A percentile compares a stretch with the other conserved stretches of the same genome.
phyloP scores from a whole-genome alignment of 2,797 vertebrate genomes.

The Megalops cyprinoides region DNA sequence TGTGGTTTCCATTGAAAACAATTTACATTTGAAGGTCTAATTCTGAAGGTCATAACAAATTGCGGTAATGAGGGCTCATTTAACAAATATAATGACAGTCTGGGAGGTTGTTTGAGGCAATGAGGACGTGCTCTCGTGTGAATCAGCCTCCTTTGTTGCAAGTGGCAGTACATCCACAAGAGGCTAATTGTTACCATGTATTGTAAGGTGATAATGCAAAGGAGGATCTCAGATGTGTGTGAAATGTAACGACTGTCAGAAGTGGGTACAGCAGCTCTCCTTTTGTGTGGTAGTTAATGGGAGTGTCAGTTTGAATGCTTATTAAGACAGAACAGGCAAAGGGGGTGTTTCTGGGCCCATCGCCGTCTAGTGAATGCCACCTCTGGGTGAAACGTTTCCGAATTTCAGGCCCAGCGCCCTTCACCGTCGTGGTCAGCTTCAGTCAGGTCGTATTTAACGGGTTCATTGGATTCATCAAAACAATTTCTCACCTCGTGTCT shows the following conservation, averaged over 20 bases:
- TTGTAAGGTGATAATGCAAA: background rate
- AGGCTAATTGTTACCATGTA: background rate
- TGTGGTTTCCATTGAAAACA: background rate
- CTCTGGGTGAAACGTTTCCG: background rate
- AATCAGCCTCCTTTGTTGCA: background rate
- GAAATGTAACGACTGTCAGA: background rate
- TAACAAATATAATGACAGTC: conserved; percentile 29
- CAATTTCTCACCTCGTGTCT: background rate
- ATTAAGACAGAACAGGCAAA: background rate
- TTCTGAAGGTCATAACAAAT: conserved; percentile 26
- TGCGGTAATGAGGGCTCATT: conserved; percentile 17
- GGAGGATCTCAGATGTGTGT: background rate
- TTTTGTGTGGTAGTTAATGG: background rate
- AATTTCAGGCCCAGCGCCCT: background rate
- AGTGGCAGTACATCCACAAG: background rate
- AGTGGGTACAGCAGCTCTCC: background rate
- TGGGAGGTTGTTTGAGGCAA: background rate
- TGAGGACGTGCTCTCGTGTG: background rate
- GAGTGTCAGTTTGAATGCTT: background rate
- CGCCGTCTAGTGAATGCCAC: background rate
- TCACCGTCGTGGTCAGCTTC: background rate
- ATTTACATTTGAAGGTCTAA: background rate
- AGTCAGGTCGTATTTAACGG: background rate
- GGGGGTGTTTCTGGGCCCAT: background rate
- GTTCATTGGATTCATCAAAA: background rate